Conservation (phyloP, 1,140 invertebrate species). For the Carposina sasakii region DNA sequence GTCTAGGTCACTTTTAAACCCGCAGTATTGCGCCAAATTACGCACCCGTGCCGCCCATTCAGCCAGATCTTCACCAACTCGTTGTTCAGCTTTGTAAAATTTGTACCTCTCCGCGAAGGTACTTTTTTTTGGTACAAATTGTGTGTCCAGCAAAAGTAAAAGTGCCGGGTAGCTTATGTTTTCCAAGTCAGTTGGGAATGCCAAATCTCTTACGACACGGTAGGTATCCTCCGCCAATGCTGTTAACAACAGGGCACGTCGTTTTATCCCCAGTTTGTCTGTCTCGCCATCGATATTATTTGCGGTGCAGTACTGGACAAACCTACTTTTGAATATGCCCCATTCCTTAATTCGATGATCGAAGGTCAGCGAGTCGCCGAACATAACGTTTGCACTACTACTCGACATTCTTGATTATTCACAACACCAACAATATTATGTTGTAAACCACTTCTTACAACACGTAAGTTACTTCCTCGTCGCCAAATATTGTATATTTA, state of each 20-base stretch:
- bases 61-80: slow-evolving; percentile 6
- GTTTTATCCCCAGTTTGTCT: slow-evolving; percentile 4
- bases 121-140: slow-evolving; percentile 4
- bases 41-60: slow-evolving; percentile 15
- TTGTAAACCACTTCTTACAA: no score
- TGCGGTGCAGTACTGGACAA: background rate
- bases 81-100: slow-evolving; percentile 16
- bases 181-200: no score
- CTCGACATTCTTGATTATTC: no score
- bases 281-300: background rate
- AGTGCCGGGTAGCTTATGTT: background rate
- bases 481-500: no score
- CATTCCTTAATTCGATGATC: slow-evolving; percentile 6
- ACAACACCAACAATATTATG: no score
- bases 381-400: slow-evolving; percentile 3
- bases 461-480: no score
- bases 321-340: background rate
- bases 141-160: background rate
- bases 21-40: slow-evolving; percentile 7
- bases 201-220: no score
- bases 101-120: slow-evolving; percentile 10
- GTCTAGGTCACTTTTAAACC: slow-evolving; percentile 5
- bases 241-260: background rate
- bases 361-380: background rate
- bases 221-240: slow-evolving; percentile 7